phyloP scores from a whole-genome alignment of 2,888 invertebrate genomes.

The Erebia palarica region DNA sequence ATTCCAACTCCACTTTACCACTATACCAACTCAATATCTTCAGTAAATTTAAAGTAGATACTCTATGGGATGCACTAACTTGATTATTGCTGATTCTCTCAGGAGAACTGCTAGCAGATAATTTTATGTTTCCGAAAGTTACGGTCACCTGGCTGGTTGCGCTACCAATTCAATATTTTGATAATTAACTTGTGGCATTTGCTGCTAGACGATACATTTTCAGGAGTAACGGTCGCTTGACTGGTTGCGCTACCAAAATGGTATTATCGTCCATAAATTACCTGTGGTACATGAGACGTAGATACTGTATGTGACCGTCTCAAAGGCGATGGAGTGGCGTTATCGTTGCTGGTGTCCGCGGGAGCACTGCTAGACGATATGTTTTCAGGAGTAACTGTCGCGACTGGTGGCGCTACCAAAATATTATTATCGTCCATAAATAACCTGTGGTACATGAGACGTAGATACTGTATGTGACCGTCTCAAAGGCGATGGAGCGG shows the following conservation, averaged over 20 bases:
- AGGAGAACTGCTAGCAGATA: too few species aligned
- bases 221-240: constrained; percentile 69
- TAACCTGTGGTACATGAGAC: constrained; percentile 55
- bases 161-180: too few species aligned
- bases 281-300: constrained; percentile 55
- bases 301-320: constrained; percentile 72
- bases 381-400: constrained; percentile 70
- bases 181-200: constrained; percentile 49
- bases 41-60: too few species aligned
- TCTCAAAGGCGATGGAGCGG: constrained; percentile 61
- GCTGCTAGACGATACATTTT: constrained; percentile 68
- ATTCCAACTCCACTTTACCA: too few species aligned
- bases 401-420: constrained; percentile 59
- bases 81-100: too few species aligned
- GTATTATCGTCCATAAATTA: constrained; percentile 24
- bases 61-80: too few species aligned
- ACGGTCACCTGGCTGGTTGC: too few species aligned
- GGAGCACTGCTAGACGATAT: constrained; percentile 71
- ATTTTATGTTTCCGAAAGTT: too few species aligned
- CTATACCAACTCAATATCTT: too few species aligned
- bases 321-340: constrained; percentile 59
- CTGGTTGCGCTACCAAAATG: constrained; percentile 55
- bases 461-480: constrained; percentile 71
- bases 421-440: too few species aligned
- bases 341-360: constrained; percentile 42